A percentile compares a stretch with the other conserved stretches of the same genome.
Evolutionary conservation across 23 tunicate genomes (phyloP).

Genomic region (Botrylloides violaceus): DNA sequence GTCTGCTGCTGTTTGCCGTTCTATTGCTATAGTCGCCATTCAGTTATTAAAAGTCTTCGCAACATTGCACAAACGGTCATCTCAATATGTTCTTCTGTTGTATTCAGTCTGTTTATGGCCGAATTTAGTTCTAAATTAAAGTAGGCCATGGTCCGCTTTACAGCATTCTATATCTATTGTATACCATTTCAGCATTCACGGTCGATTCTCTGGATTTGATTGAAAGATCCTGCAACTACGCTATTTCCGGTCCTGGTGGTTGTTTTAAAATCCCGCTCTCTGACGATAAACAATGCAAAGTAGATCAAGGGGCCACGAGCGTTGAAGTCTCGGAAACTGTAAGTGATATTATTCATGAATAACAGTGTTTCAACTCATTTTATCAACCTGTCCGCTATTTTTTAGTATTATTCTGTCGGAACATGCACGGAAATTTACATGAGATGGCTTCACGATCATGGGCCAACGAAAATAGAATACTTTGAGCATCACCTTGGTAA

Average conservation of each 20-base stretch:
- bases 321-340: constrained; percentile 37
- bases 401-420: constrained; percentile 42
- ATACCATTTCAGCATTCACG: constrained; percentile 24
- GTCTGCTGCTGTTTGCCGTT: too few species aligned
- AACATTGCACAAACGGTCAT: too few species aligned
- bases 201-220: constrained; percentile 22
- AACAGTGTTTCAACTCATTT: neutral
- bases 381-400: neutral
- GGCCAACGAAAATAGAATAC: constrained; percentile 39
- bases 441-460: constrained; percentile 29
- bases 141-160: too few species aligned
- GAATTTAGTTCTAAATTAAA: too few species aligned
- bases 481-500: constrained; percentile 49
- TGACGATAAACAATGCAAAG: constrained; percentile 47
- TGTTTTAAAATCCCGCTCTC: constrained; percentile 44
- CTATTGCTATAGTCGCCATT: too few species aligned
- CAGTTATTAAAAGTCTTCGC: too few species aligned
- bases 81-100: neutral
- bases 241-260: constrained; percentile 23
- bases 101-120: neutral
- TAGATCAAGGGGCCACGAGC: constrained; percentile 55
- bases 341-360: neutral
- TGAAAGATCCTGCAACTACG: constrained; percentile 24
- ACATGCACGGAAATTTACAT: constrained; percentile 57
- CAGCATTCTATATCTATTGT: too few species aligned